Evolutionary conservation across 2,888 invertebrate genomes (phyloP).

Genomic region (Morpho helenor): DNA sequence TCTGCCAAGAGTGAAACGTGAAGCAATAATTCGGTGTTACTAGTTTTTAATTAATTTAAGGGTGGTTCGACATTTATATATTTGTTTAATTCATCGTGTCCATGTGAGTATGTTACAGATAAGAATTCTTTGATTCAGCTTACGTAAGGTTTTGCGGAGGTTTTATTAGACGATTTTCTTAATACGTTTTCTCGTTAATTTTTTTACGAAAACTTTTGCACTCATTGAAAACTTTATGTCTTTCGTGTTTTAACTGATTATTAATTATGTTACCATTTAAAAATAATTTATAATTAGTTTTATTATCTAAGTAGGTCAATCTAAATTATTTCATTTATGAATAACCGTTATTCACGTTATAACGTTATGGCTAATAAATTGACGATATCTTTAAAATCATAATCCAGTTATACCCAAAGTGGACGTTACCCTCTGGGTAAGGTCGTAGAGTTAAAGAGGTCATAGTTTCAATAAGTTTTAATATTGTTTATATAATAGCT

Average conservation of each 20-base stretch:
- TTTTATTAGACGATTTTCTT: slow-evolving; percentile 35
- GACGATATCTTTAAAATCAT: no score
- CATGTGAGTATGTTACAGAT: slow-evolving; percentile 63
- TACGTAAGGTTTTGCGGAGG: slow-evolving; percentile 63
- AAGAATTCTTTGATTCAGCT: slow-evolving; percentile 34
- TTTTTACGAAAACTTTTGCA: slow-evolving; percentile 4
- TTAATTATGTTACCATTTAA: neutral
- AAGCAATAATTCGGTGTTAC: slow-evolving; percentile 68
- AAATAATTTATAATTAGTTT: slow-evolving; percentile 3
- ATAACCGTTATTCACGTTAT: no score
- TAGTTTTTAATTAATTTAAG: slow-evolving; percentile 47
- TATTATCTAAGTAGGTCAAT: neutral
- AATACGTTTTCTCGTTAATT: neutral
- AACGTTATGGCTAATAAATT: no score
- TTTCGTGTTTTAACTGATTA: neutral
- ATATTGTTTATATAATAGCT: no score
- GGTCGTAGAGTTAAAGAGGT: no score
- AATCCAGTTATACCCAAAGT: no score
- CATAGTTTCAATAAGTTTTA: no score
- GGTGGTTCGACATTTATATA: slow-evolving; percentile 50
- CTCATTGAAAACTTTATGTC: neutral
- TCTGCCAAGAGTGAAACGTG: slow-evolving; percentile 34
- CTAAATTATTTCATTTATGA: neutral
- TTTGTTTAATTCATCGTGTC: slow-evolving; percentile 27
- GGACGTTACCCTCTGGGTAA: no score